Base-by-base conservation (phyloP, 2,797 vertebrate species). In the Anniella stebbinsi region DNA sequence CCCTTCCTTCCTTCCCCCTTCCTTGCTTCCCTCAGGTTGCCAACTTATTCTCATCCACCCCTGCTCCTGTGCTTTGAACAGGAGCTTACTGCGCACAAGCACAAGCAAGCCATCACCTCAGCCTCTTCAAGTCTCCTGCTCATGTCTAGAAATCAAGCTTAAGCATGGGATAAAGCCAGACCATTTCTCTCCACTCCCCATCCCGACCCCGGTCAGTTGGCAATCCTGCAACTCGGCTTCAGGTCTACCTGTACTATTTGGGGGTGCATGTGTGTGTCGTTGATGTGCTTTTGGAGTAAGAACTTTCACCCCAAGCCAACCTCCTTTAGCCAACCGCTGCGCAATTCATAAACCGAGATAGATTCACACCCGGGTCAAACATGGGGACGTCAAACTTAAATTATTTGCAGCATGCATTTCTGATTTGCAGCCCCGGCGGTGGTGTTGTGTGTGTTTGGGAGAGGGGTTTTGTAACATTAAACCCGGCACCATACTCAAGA, bases 291-390 rank as follows among this genome's bases (percentile, higher is more conserved):
- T 18, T 18, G 17, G 38, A 84, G 66, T 0, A 83, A 36, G 85
- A 45, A 0, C 72, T 30, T 1, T 0, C 0, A 12, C 12, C 18
- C 38, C 33, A 76, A 82, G 75, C 91, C 93, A 87, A 48, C 92
- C 81, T 89, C 0, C 93, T 93, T 91, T 93, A 91, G 83, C 91
- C 88, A 84, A 86, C 23, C 45, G 48, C 88, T 88, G 92, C 86
- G 73, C 87, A 92, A 84, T 2, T 92, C 87, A 90, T 82, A 91
- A 90, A 73, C 75, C 23, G 36, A 51, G 36, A 36, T 41, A 92
- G 93, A 2, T 93, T 92, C 72, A 0, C 0, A n/a, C 41, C 51
- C 38, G 7, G 80, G 88, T 25, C 3, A 30, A n/a, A 15, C 5
- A 30, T 86, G 1, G 8, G 12, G 18, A 82, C 89, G 93, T 89